Percentiles rank a stretch among this genome's conserved stretches.
phyloP scores from a whole-genome alignment of 1,140 invertebrate species.

The Danaus plexippus region DNA sequence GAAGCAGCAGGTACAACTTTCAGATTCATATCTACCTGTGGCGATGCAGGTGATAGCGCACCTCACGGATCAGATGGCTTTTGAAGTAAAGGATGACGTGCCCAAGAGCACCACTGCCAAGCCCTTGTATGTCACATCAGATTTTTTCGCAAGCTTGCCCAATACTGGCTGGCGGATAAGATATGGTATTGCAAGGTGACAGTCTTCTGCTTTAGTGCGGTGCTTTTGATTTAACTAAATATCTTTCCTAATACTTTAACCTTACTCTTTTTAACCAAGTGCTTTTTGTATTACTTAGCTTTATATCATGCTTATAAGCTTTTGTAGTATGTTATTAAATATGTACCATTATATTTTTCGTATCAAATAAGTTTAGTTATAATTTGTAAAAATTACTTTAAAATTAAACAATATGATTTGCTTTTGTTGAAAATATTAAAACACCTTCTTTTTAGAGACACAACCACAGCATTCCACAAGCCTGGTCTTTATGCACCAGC shows the following conservation, averaged over 20 bases:
- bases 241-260: background rate
- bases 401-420: no score
- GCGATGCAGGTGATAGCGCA: constrained; percentile 74
- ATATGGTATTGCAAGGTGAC: constrained; percentile 26
- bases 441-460: constrained; percentile 39
- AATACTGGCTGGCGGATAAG: constrained; percentile 27
- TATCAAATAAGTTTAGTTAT: no score
- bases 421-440: no score
- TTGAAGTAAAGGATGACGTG: constrained; percentile 59
- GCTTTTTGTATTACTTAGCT: no score
- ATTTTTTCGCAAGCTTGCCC: constrained; percentile 20
- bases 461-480: constrained; percentile 66
- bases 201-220: constrained; percentile 15
- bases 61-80: constrained; percentile 73
- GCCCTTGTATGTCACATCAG: constrained; percentile 30
- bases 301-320: no score
- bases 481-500: constrained; percentile 71
- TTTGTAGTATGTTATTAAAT: no score
- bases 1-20: constrained; percentile 51
- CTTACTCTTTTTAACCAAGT: no score
- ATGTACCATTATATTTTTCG: no score
- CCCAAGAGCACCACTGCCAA: constrained; percentile 35
- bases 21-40: constrained; percentile 71
- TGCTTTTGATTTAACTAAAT: constrained; percentile 1
- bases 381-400: no score